Evolutionary conservation across 2,113 vertebrate species (phyloP), one percentile per base, ranked within the genome.

Genomic region (Mandrillus leucophaeus): DNA sequence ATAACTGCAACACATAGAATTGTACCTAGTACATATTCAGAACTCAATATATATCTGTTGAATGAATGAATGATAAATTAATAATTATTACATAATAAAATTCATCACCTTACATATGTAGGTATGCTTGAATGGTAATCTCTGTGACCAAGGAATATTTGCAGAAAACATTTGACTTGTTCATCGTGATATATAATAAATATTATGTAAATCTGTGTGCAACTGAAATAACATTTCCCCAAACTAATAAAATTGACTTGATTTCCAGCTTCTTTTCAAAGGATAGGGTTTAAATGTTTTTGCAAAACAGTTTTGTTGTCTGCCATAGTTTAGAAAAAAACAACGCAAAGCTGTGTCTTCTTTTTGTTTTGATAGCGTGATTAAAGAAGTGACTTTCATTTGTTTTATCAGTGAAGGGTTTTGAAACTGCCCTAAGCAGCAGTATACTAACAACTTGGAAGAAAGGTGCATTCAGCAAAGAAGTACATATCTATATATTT

Each of bases 361-460:
- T 87, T 32, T 90, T 73, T 82, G 72, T 89, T 91, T 97, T 96
- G 11, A 2, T 80, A 50, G 25, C 79, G 27, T 97, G 40, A 96
- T 87, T 96, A 95, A 96, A 96, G 32, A 92, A 95, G 45, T 92
- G 70, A 68, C 84, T 87, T 92, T 92, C 40, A 95, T 92, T 93
- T 61, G 27, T 96, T 97, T 64, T 81, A 92, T 92, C 59, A 93
- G 17, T 57, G 75, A 96, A 68, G 3, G 1, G 8, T 68, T 95
- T 92, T 93, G 25, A 78, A 95, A 92, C 89, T 92, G 92, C 1
- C 87, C n/a, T 25, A 89, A 92, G 12, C 9, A 57, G 32, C 16
- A 76, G 22, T 14, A 55, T 1, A 70, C 50, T 35, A 61, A 22
- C 9, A 94, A 92, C 35, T 90, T 87, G n/a, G 6, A 18, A 96